These are phyloP conservation scores for Tinamus major DNA, from an alignment of 2,797 vertebrate species.

Conservation along the genomic window DNA sequence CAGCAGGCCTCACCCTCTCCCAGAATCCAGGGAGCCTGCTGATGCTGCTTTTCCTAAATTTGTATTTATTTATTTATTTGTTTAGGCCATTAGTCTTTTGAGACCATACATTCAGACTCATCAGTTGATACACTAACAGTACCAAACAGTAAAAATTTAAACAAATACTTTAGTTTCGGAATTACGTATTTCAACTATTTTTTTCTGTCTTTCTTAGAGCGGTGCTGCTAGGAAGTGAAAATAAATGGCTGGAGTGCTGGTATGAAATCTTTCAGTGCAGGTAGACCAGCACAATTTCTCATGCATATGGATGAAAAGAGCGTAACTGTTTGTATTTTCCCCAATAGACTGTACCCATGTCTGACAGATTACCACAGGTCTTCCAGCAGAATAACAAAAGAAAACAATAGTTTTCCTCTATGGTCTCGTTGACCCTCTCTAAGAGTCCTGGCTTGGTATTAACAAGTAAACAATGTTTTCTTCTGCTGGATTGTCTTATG, in stretches of 20 bases:
- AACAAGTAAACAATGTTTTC: slow-evolving; percentile 47
- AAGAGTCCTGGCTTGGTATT: slow-evolving; percentile 54
- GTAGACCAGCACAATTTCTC: not conserved
- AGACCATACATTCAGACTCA: not conserved
- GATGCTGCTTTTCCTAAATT: too few relatives aligned
- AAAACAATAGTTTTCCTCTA: slow-evolving; percentile 43
- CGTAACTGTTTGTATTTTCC: slow-evolving; percentile 49
- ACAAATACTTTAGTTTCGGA: not conserved
- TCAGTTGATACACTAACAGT: not conserved
- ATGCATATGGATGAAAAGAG: slow-evolving; percentile 51
- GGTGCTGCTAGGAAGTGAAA: not conserved
- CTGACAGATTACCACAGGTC: slow-evolving; percentile 24
- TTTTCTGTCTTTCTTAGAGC: not conserved
- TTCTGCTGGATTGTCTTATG: slow-evolving; percentile 37
- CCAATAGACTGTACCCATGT: not conserved
- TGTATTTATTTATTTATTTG: too few relatives aligned
- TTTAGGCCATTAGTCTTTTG: not conserved
- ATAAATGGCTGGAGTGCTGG: not conserved
- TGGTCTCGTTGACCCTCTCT: slow-evolving; percentile 35
- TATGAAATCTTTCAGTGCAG: not conserved
- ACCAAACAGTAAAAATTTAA: not conserved
- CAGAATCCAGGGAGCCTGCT: rapidly evolving
- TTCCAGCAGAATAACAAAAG: slow-evolving; percentile 56
- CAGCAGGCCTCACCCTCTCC: not conserved
- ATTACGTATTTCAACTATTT: not conserved